Percentiles rank a stretch among this genome's conserved stretches.
Evolutionary conservation across 2,888 invertebrate genomes (phyloP).

Genomic region (Drosophila prolongata): DNA sequence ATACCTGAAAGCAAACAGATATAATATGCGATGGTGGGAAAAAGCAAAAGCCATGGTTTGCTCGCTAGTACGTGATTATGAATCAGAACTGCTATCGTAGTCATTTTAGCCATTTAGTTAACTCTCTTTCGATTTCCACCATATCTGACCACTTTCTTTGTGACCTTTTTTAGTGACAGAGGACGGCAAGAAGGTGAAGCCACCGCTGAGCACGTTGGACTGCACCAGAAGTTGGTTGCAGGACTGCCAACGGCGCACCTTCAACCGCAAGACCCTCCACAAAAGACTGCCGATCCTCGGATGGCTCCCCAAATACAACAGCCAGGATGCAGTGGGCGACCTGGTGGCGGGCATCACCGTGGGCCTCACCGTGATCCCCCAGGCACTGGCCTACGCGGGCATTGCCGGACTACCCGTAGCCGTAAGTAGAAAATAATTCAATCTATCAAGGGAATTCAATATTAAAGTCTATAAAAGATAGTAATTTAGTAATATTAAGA

Average conservation of each 20-base stretch:
- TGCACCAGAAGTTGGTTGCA: slow-evolving; percentile 84
- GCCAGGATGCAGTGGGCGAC: slow-evolving; percentile 91
- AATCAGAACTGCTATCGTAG: slow-evolving; percentile 25
- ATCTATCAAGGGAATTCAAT: too few relatives aligned
- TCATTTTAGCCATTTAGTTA: not conserved
- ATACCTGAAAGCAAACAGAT: slow-evolving; percentile 26
- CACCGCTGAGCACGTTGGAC: slow-evolving; percentile 70
- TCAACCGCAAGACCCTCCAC: slow-evolving; percentile 89
- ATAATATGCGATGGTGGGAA: slow-evolving; percentile 7
- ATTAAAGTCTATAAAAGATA: not conserved
- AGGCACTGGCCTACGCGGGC: slow-evolving; percentile 92
- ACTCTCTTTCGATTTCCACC: slow-evolving; percentile 3
- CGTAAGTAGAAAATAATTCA: slow-evolving; percentile 82
- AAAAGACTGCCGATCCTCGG: slow-evolving; percentile 90
- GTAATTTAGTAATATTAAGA: too few relatives aligned
- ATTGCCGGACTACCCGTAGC: slow-evolving; percentile 91
- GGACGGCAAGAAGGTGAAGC: slow-evolving; percentile 83
- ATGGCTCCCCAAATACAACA: slow-evolving; percentile 92
- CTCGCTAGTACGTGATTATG: slow-evolving; percentile 54
- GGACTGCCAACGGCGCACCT: slow-evolving; percentile 85
- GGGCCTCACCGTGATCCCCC: slow-evolving; percentile 96
- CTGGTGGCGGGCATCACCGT: slow-evolving; percentile 96
- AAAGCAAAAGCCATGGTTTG: slow-evolving; percentile 7
- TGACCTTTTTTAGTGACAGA: slow-evolving; percentile 85
- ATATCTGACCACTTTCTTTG: slow-evolving; percentile 9